phyloP scores from a whole-genome alignment of 2,113 vertebrate genomes.

The Hoplias malabaricus region DNA sequence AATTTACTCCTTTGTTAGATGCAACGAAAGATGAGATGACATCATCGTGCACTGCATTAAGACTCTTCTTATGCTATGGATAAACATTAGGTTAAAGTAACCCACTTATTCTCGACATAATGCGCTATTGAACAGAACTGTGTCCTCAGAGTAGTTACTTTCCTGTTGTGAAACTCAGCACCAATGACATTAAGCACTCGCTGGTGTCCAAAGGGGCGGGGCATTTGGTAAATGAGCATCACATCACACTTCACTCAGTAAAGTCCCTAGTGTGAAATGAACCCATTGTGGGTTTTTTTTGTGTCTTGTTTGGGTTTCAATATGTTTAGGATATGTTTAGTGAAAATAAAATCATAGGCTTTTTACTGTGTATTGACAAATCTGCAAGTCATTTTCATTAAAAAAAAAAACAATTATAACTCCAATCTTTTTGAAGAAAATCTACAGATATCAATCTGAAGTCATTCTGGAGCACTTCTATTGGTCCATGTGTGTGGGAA shows the following conservation, averaged over 20 bases:
- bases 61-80: slow-evolving; percentile 43
- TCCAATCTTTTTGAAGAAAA: too few species aligned
- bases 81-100: slow-evolving; percentile 17
- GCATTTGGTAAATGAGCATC: not conserved
- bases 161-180: slow-evolving; percentile 26
- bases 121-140: slow-evolving; percentile 20
- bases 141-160: slow-evolving; percentile 1
- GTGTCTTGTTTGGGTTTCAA: too few species aligned
- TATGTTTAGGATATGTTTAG: too few species aligned
- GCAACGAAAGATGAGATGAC: slow-evolving; percentile 56
- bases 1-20: slow-evolving; percentile 60
- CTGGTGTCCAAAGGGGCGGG: not conserved
- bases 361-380: too few species aligned
- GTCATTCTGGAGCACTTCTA: too few species aligned
- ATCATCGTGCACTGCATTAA: slow-evolving; percentile 67
- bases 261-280: not conserved
- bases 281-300: not conserved
- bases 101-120: slow-evolving; percentile 43
- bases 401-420: too few species aligned
- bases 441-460: too few species aligned
- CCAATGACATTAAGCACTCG: not conserved
- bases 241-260: not conserved
- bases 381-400: too few species aligned
- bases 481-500: too few species aligned
- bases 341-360: too few species aligned